These are phyloP conservation scores for Meandrina meandrites DNA, from an alignment of 92 coral and sea anemone species.

Conservation along the genomic window DNA sequence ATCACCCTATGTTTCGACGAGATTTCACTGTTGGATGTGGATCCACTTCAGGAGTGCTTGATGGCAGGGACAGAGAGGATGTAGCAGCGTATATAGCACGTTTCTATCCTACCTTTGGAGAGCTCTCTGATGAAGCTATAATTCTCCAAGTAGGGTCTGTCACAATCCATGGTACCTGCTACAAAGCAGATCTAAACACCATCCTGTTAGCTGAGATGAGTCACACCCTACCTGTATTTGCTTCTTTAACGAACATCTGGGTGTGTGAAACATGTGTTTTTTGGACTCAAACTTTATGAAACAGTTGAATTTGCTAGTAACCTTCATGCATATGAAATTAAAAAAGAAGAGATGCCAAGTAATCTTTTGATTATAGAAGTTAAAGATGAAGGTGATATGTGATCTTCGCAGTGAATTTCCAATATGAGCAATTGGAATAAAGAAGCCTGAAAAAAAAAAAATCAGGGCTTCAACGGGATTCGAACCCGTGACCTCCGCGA, in stretches of 20 bases:
- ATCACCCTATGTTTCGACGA: background rate
- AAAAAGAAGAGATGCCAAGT: slow-evolving; percentile 8
- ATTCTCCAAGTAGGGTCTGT: background rate
- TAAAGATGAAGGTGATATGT: no score
- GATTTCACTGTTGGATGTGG: background rate
- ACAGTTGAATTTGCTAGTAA: slow-evolving; percentile 4
- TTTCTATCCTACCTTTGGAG: slow-evolving; percentile 5
- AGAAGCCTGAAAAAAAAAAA: no score
- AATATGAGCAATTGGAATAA: no score
- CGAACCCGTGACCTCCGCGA: no score
- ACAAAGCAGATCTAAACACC: background rate
- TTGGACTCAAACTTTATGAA: slow-evolving; percentile 17
- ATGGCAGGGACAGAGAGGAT: no score
- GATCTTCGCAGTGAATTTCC: no score
- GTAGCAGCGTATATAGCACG: no score
- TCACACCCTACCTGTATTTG: background rate
- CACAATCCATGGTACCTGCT: slow-evolving; percentile 9
- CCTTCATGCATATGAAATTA: slow-evolving; percentile 13
- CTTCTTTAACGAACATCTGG: background rate
- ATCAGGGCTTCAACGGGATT: no score
- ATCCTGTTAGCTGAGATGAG: background rate
- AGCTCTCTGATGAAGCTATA: background rate
- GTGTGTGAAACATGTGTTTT: slow-evolving; percentile 3
- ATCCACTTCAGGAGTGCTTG: no score
- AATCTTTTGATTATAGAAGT: background rate